Evolutionary conservation across 2,888 invertebrate species (phyloP).

Genomic region (Pheosia tremula): DNA sequence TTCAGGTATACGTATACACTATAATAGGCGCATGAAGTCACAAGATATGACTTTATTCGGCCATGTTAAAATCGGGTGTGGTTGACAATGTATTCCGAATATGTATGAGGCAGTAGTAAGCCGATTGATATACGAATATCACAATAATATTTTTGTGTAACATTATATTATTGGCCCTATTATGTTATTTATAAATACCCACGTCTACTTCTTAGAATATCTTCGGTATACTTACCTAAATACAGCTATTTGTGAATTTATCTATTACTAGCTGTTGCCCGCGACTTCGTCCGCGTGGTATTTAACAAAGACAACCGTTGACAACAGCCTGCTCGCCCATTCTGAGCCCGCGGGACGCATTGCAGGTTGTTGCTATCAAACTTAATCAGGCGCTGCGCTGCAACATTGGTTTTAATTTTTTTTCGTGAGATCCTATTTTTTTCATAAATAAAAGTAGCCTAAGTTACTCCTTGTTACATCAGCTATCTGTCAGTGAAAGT

Average conservation of each 20-base stretch:
- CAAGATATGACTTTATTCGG: conserved; percentile 35
- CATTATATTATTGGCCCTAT: conserved; percentile 18
- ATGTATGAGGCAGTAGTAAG: conserved; percentile 27
- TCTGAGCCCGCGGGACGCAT: no score
- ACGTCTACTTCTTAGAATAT: neutral
- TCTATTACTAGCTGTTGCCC: no score
- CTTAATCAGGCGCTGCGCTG: no score
- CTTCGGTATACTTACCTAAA: neutral
- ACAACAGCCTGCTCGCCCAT: no score
- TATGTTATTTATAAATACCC: conserved; percentile 8
- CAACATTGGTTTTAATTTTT: no score
- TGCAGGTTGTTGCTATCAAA: no score
- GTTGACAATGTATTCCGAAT: conserved; percentile 22
- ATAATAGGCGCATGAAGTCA: conserved; percentile 29
- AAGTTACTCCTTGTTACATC: no score
- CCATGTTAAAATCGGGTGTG: conserved; percentile 35
- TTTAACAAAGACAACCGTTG: no score
- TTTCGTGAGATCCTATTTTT: no score
- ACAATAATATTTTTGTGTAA: conserved; percentile 15
- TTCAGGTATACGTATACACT: conserved; percentile 45
- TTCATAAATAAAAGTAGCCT: no score
- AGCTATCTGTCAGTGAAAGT: no score
- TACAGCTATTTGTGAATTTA: neutral
- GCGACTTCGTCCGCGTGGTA: no score
- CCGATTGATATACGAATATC: conserved; percentile 13